Base-by-base conservation (phyloP, 2,797 vertebrate species). In the Coranthus polyacanthus region DNA sequence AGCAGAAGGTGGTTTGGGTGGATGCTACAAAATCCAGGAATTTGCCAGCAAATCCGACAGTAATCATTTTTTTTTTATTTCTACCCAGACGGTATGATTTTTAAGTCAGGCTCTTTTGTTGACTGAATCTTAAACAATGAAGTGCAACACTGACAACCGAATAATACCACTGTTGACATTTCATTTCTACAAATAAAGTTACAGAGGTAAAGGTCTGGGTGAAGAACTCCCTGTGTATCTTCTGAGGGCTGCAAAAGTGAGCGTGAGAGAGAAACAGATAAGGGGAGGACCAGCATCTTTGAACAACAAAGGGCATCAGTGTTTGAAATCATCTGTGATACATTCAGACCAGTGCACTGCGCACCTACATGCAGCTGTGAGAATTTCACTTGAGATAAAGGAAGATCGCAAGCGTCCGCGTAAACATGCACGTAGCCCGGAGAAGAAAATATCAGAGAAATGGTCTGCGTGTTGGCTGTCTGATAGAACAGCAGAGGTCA, bases 231-330 rank as follows among this genome's bases (percentile, higher is more conserved):
- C 44, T 16, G 47, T 53, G 37, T 20, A 42, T 62, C 54, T 72
- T 62, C 16, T 3, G 17, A 83, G 5, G 64, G 44, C 56, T 55
- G n/a, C 15, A 71, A 49, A 43, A 55, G 21, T 75, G 52, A 29
- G 56, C 41, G 47, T 58, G 13, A 74, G 36, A 59, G 38, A 29
- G 71, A 61, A 44, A 65, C 34, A 52, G 42, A 29, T 29, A 39
- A 36, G 26, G 41, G 17, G 50, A 29, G 60, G 29, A 62, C 62
- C 65, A 24, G 68, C 45, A 45, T 66, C 63, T 77, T 68, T 86
- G 53, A 82, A 83, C 75, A 87, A 78, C 75, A 73, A 80, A 83
- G 45, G 46, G 75, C 78, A 72, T 84, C 68, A 43, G 36, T 56
- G 58, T 84, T 81, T 78, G 67, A 80, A 82, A 79, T 79, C 67